phyloP scores from a whole-genome alignment of 2,797 vertebrate species.

The Hypotaenidia okinawae region DNA sequence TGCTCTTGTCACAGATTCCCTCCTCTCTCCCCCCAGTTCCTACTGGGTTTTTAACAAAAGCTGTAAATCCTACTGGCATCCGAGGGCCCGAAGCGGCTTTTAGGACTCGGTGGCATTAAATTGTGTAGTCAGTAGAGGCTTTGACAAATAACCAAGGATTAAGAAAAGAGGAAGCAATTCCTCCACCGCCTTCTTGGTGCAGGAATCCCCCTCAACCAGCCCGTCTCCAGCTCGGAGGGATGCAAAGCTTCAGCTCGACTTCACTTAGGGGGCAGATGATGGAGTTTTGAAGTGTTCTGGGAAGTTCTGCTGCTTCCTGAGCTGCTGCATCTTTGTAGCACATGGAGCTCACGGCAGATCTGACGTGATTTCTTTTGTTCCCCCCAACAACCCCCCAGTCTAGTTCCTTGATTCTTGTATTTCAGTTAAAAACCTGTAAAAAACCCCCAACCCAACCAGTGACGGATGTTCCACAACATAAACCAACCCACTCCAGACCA shows the following conservation, averaged over 20 bases:
- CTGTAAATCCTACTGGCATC: slow-evolving; percentile 50
- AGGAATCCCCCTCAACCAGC: not conserved
- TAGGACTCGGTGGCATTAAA: slow-evolving; percentile 26
- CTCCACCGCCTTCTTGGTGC: not conserved
- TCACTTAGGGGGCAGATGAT: slow-evolving; percentile 25
- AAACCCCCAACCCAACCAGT: not conserved
- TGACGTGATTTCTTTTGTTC: slow-evolving; percentile 50
- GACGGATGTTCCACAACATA: slow-evolving; percentile 54
- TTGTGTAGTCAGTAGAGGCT: slow-evolving; percentile 28
- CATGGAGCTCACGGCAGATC: slow-evolving; percentile 58
- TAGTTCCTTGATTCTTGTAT: slow-evolving; percentile 53
- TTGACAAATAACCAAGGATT: slow-evolving; percentile 23
- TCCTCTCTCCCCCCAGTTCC: slow-evolving; percentile 21
- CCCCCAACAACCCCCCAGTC: slow-evolving; percentile 50
- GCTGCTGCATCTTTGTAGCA: slow-evolving; percentile 61
- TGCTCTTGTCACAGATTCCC: slow-evolving; percentile 4
- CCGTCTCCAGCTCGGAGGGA: slow-evolving; percentile 48
- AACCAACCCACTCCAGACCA: slow-evolving; percentile 73
- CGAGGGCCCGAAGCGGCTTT: slow-evolving; percentile 63
- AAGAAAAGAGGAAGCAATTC: slow-evolving; percentile 12
- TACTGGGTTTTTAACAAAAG: slow-evolving; percentile 13
- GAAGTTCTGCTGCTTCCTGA: slow-evolving; percentile 56
- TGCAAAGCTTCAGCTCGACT: slow-evolving; percentile 61
- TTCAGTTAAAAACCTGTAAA: not conserved
- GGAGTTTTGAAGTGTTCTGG: slow-evolving; percentile 46